A percentile compares a stretch with the other conserved stretches of the same genome.
Evolutionary conservation across 2,113 vertebrate genomes (phyloP).

Genomic region (Epinephelus lanceolatus): DNA sequence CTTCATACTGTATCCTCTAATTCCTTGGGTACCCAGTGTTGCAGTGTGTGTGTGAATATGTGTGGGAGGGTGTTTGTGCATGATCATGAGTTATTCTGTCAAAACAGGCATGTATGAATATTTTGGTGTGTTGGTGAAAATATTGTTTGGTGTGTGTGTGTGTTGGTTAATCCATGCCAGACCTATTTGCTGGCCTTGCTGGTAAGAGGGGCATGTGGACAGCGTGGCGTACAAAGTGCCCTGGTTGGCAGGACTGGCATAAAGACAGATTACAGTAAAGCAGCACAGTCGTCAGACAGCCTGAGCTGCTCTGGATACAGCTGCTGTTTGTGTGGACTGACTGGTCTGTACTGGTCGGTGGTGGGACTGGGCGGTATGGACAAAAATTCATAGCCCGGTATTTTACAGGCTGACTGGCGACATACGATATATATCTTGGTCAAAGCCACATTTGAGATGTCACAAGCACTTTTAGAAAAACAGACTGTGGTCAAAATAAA

Average conservation of each 20-base stretch:
- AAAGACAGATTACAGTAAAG: conserved; percentile 79
- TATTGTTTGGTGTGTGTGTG: conserved; percentile 18
- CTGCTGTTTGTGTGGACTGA: conserved; percentile 11
- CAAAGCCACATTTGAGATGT: too few species aligned
- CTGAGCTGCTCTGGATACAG: conserved; percentile 59
- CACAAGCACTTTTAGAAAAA: too few species aligned
- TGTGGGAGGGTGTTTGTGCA: conserved; percentile 65
- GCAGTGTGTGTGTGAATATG: conserved; percentile 70
- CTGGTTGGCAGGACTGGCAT: conserved; percentile 73
- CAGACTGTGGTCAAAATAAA: too few species aligned
- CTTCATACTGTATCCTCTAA: conserved; percentile 61
- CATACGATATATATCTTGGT: too few species aligned
- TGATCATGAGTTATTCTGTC: conserved; percentile 57
- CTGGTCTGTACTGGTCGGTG: conserved; percentile 28
- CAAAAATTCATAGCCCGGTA: too few species aligned
- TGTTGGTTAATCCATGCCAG: conserved; percentile 54
- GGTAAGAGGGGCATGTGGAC: conserved; percentile 62
- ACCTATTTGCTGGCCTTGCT: conserved; percentile 53
- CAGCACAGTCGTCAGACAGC: conserved; percentile 47
- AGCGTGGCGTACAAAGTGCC: conserved; percentile 69
- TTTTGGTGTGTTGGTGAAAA: conserved; percentile 31
- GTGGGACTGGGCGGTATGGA: too few species aligned
- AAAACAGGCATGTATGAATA: conserved; percentile 55
- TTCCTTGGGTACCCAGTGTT: conserved; percentile 53
- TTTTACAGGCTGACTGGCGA: too few species aligned